A percentile compares a stretch with the other conserved stretches of the same genome.
Evolutionary conservation across 2,888 invertebrate species (phyloP).

Genomic region (Tachina fera): DNA sequence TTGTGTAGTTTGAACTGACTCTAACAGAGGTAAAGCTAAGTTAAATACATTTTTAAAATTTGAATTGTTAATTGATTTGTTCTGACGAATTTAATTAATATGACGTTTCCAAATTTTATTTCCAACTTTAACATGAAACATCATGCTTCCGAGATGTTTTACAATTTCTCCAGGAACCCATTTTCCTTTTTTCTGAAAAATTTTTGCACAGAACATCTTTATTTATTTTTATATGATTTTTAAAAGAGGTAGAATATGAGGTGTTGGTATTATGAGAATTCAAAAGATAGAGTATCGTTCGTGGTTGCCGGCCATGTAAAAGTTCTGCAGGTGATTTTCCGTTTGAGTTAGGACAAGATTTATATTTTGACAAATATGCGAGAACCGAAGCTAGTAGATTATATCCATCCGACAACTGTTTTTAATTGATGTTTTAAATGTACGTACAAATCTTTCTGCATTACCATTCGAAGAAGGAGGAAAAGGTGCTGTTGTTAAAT

Average conservation of each 20-base stretch:
- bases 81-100: not conserved
- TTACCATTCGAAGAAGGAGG: conserved; percentile 44
- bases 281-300: not conserved
- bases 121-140: conserved; percentile 6
- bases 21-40: conserved; percentile 9
- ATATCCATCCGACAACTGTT: conserved; percentile 25
- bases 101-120: conserved; percentile 12
- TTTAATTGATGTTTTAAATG: conserved; percentile 44
- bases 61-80: conserved; percentile 10
- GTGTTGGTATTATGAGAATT: not conserved
- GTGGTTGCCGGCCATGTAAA: not conserved
- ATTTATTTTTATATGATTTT: not conserved
- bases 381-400: conserved; percentile 16
- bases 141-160: not conserved
- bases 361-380: conserved; percentile 30
- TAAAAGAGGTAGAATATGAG: not conserved
- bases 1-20: not conserved
- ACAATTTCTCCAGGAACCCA: not conserved
- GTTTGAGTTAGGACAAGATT: not conserved
- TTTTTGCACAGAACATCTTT: not conserved
- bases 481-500: conserved; percentile 42
- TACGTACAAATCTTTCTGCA: conserved; percentile 45
- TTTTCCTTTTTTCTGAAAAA: conserved; percentile 1
- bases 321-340: conserved; percentile 6
- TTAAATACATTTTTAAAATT: conserved; percentile 12